Percentiles rank a stretch among this genome's conserved stretches.
These are phyloP conservation scores for Capromys pilorides DNA, from an alignment of 2,797 vertebrate species.

Conservation along the genomic window DNA sequence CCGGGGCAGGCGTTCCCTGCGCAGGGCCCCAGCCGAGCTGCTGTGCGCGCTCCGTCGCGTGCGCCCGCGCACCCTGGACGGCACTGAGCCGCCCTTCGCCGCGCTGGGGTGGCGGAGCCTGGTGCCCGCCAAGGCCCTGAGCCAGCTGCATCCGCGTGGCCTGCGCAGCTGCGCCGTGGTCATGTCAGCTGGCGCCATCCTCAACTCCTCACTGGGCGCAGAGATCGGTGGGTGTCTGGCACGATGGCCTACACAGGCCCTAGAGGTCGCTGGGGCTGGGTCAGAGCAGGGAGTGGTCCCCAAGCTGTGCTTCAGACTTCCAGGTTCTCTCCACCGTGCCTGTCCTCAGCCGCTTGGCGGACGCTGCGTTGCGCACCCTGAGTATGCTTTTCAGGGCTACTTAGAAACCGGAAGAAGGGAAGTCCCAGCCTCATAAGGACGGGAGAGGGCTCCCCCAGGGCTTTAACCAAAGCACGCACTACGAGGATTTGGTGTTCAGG, in stretches of 20 bases:
- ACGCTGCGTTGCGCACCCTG: not conserved
- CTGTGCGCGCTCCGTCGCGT: slow-evolving; percentile 92
- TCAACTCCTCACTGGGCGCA: slow-evolving; percentile 94
- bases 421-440: not conserved
- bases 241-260: not conserved
- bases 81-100: slow-evolving; percentile 93
- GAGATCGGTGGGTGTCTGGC: slow-evolving; percentile 94
- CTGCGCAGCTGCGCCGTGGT: slow-evolving; percentile 95
- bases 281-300: not conserved
- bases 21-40: slow-evolving; percentile 87
- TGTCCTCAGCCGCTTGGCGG: not conserved
- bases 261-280: not conserved
- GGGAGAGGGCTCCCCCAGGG: not conserved
- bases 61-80: slow-evolving; percentile 91
- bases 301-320: not conserved
- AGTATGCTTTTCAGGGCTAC: not conserved
- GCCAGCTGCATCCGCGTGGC: slow-evolving; percentile 85
- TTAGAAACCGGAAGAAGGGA: not conserved
- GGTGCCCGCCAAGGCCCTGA: slow-evolving; percentile 89
- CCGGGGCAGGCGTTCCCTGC: slow-evolving; percentile 84
- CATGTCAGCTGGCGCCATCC: slow-evolving; percentile 96
- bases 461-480: not conserved
- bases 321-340: not conserved
- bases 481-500: not conserved
- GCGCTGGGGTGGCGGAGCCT: slow-evolving; percentile 92